Conservation (phyloP, 2,797 vertebrate species). For the Silurus aristotelis region DNA sequence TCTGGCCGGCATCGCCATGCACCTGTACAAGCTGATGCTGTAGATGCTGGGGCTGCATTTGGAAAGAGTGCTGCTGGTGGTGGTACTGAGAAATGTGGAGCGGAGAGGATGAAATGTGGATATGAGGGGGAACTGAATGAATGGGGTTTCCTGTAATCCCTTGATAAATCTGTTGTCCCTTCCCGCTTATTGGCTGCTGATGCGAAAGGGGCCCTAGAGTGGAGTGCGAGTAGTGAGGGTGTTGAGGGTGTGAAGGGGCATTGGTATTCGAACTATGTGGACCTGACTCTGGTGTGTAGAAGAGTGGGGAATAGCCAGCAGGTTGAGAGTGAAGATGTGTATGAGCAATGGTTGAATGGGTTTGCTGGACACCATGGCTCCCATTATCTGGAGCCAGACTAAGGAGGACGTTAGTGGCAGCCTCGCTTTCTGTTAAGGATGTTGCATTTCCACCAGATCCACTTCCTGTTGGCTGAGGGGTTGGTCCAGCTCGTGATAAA, state of each 20-base stretch:
- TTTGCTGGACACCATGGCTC: constrained; percentile 53
- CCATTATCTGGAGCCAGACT: constrained; percentile 58
- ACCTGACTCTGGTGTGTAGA: constrained; percentile 69
- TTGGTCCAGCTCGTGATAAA: constrained; percentile 68
- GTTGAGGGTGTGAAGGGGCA: constrained; percentile 54
- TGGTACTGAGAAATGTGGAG: constrained; percentile 50
- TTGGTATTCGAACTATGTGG: constrained; percentile 58
- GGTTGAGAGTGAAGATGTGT: constrained; percentile 59
- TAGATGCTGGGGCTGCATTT: constrained; percentile 65
- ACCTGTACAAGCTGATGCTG: constrained; percentile 64
- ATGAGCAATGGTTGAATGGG: constrained; percentile 52
- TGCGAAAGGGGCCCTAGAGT: constrained; percentile 58
- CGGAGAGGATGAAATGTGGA: constrained; percentile 55
- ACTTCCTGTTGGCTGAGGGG: constrained; percentile 59
- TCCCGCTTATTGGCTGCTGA: constrained; percentile 56
- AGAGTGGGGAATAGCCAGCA: constrained; percentile 71
- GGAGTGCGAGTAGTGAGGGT: constrained; percentile 56
- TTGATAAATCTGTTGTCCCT: constrained; percentile 57
- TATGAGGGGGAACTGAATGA: constrained; percentile 54
- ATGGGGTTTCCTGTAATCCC: constrained; percentile 51
- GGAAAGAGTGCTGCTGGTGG: constrained; percentile 67
- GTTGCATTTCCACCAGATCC: constrained; percentile 48
- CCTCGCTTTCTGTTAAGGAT: constrained; percentile 56
- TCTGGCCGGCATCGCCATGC: constrained; percentile 63
- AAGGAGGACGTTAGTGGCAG: constrained; percentile 61